A percentile compares a stretch with the other conserved stretches of the same genome.
Conservation (phyloP, 2,113 vertebrate species). For the Murina feae region DNA sequence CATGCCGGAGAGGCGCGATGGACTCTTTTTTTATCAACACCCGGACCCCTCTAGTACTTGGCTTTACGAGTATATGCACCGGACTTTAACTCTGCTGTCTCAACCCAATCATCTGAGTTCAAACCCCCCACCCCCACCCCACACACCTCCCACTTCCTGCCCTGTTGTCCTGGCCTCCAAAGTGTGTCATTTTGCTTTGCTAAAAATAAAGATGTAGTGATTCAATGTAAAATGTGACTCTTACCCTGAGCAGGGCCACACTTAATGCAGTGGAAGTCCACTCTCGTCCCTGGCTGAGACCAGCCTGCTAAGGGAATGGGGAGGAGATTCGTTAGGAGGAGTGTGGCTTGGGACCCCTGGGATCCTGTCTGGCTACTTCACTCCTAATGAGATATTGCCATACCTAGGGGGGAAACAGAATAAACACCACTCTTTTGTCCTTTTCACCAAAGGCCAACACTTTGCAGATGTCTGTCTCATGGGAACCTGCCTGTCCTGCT, state of each 20-base stretch:
- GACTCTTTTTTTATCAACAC: not conserved
- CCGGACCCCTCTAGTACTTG: not conserved
- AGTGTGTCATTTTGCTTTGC: not conserved
- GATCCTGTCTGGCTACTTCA: not conserved
- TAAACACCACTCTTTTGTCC: not conserved
- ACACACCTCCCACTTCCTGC: not conserved
- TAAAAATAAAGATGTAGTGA: constrained; percentile 28
- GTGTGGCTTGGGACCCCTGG: not conserved
- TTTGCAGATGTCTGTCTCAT: not conserved
- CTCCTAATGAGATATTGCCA: not conserved
- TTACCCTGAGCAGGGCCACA: not conserved
- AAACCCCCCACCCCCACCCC: too few relatives aligned
- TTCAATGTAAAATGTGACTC: not conserved
- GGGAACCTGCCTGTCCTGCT: not conserved
- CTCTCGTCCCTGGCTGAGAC: not conserved
- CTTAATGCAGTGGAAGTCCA: not conserved
- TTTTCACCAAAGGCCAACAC: not conserved
- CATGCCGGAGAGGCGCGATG: too few relatives aligned
- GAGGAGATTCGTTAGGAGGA: too few relatives aligned
- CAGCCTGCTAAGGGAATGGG: not conserved
- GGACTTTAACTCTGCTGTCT: not conserved
- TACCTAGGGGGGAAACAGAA: not conserved
- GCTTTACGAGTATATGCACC: not conserved
- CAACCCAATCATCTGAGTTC: not conserved
- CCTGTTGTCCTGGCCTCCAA: not conserved